phyloP scores from a whole-genome alignment of 2,888 invertebrate species.

The Drosophila affinis region DNA sequence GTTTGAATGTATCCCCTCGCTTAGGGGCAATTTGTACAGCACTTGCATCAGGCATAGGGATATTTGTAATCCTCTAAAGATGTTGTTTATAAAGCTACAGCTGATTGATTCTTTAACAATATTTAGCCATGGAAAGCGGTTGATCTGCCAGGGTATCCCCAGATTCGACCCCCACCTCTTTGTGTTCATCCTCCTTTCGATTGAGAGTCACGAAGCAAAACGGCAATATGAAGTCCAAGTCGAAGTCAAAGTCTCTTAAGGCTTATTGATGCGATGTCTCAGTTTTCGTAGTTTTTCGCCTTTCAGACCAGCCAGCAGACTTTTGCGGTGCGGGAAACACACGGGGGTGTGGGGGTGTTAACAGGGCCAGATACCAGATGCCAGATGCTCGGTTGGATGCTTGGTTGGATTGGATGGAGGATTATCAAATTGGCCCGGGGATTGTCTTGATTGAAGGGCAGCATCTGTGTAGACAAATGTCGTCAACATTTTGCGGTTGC shows the following conservation, averaged over 20 bases:
- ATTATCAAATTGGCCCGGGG: slow-evolving; percentile 44
- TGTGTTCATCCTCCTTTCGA: too few species aligned
- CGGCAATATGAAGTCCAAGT: slow-evolving; percentile 41
- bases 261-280: slow-evolving; percentile 59
- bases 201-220: slow-evolving; percentile 33
- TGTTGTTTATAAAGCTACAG: too few species aligned
- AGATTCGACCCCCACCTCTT: too few species aligned
- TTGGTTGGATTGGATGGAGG: slow-evolving; percentile 12
- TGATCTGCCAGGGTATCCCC: too few species aligned
- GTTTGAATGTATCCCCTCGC: not conserved
- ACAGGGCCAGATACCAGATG: slow-evolving; percentile 29
- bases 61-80: too few species aligned
- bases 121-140: too few species aligned
- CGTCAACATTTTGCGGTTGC: slow-evolving; percentile 39
- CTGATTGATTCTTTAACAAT: too few species aligned
- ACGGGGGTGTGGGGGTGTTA: slow-evolving; percentile 18
- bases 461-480: slow-evolving; percentile 43
- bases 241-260: slow-evolving; percentile 47
- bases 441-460: slow-evolving; percentile 40
- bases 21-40: too few species aligned
- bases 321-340: not conserved
- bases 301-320: slow-evolving; percentile 25
- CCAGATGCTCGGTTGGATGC: slow-evolving; percentile 5
- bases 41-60: too few species aligned
- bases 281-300: slow-evolving; percentile 39